phyloP scores from a whole-genome alignment of 2,888 invertebrate species.

The Chromoteleia sp. region DNA sequence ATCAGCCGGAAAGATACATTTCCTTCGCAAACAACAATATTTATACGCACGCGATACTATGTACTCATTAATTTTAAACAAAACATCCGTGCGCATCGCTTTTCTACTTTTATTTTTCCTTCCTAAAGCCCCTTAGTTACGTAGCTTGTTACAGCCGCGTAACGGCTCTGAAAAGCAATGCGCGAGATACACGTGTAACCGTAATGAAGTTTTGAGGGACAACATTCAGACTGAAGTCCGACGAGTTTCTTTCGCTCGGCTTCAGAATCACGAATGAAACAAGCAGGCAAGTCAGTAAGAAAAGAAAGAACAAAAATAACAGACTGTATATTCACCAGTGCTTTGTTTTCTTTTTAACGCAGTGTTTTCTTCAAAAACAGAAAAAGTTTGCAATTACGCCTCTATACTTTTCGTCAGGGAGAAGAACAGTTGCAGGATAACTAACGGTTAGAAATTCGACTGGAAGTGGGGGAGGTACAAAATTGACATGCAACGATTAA shows the following conservation, averaged over 20 bases:
- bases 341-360: constrained; percentile 28
- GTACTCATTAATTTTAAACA: constrained; percentile 35
- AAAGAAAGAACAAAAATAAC: constrained; percentile 41
- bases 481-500: background rate
- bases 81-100: constrained; percentile 5
- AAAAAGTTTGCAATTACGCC: constrained; percentile 42
- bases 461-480: background rate
- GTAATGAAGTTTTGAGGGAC: constrained; percentile 78
- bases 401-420: constrained; percentile 12
- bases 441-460: constrained; percentile 6
- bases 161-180: constrained; percentile 42
- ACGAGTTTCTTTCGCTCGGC: constrained; percentile 75
- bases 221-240: constrained; percentile 76
- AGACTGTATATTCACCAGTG: constrained; percentile 13
- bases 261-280: constrained; percentile 55
- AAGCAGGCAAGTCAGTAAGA: constrained; percentile 33
- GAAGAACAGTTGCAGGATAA: constrained; percentile 7
- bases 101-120: constrained; percentile 18
- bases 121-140: constrained; percentile 13
- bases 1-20: constrained; percentile 5
- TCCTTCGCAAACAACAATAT: constrained; percentile 4
- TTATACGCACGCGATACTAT: constrained; percentile 7
- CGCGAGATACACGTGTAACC: constrained; percentile 69
- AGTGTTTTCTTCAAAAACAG: constrained; percentile 11
- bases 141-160: constrained; percentile 22